These are phyloP conservation scores for Engystomops pustulosus DNA, from an alignment of 2,113 vertebrate genomes.

Conservation along the genomic window DNA sequence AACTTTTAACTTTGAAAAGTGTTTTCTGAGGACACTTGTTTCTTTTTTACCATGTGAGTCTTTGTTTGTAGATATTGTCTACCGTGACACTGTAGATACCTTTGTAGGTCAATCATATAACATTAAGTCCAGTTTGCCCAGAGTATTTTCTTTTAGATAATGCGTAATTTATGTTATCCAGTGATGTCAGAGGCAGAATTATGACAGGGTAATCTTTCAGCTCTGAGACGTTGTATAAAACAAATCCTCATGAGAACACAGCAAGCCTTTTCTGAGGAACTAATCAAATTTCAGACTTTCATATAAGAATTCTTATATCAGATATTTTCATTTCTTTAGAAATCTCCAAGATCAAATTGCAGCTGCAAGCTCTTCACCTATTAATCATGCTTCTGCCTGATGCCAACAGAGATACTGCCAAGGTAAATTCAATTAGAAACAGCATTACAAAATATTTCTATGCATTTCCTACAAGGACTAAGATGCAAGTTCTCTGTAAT, in stretches of 20 bases:
- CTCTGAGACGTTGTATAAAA: conserved; percentile 34
- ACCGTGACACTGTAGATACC: background rate
- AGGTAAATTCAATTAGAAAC: conserved; percentile 72
- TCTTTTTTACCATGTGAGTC: background rate
- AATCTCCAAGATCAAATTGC: conserved; percentile 83
- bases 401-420: conserved; percentile 86
- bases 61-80: background rate
- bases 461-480: conserved; percentile 24
- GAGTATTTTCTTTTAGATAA: conserved; percentile 15
- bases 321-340: conserved; percentile 74
- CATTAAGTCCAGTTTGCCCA: conserved; percentile 10
- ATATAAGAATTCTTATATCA: conserved; percentile 54
- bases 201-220: conserved; percentile 51
- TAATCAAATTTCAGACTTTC: conserved; percentile 57
- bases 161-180: conserved; percentile 31
- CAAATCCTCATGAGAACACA: conserved; percentile 34
- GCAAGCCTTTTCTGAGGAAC: conserved; percentile 54
- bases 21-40: background rate
- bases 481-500: background rate
- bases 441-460: conserved; percentile 26
- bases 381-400: conserved; percentile 91
- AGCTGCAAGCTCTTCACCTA: conserved; percentile 92
- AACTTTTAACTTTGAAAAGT: background rate
- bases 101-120: conserved; percentile 4
- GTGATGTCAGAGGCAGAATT: conserved; percentile 34